Conservation (phyloP, 2,888 invertebrate genomes). For the Pachydiplax longipennis region DNA sequence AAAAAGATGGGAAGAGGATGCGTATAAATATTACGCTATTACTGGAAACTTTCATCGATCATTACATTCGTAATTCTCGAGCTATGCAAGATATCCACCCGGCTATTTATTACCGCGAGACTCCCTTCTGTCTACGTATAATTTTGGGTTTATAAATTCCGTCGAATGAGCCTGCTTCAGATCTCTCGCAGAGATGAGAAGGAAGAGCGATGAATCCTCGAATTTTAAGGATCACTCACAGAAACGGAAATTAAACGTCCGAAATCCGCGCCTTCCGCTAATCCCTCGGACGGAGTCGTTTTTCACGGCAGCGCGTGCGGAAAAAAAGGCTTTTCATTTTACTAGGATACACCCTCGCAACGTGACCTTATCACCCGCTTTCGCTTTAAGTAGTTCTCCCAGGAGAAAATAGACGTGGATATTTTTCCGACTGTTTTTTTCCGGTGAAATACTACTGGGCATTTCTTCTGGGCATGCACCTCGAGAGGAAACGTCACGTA, state of each 20-base stretch:
- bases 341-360: background rate
- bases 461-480: background rate
- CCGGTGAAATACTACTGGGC: background rate
- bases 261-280: background rate
- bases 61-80: too few relatives aligned
- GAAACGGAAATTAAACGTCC: background rate
- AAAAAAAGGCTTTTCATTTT: background rate
- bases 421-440: background rate
- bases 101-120: too few relatives aligned
- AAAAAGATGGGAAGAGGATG: too few relatives aligned
- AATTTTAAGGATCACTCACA: background rate
- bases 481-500: background rate
- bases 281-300: background rate
- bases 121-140: too few relatives aligned
- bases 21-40: too few relatives aligned
- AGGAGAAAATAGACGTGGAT: background rate
- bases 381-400: background rate
- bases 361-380: background rate
- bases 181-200: background rate
- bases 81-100: too few relatives aligned
- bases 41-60: too few relatives aligned
- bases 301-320: background rate
- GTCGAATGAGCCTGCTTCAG: too few relatives aligned
- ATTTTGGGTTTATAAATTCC: too few relatives aligned
- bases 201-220: background rate